Percentiles rank a stretch among this genome's conserved stretches.
phyloP scores from a whole-genome alignment of 2,113 vertebrate species.

The Hippocampus mohnikei region DNA sequence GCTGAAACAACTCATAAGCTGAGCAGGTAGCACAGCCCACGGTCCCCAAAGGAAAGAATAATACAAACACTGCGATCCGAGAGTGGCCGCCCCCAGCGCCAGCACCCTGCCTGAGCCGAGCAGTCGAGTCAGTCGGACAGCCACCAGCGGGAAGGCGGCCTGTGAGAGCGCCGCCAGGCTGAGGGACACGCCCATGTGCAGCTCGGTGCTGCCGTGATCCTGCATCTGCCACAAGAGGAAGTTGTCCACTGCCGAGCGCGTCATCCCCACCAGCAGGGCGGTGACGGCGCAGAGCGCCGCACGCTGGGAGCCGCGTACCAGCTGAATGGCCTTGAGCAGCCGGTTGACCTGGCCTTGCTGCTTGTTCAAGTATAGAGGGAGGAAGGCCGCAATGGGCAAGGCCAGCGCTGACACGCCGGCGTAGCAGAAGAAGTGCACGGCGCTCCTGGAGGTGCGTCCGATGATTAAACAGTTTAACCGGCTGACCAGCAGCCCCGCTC shows the following conservation, averaged over 20 bases:
- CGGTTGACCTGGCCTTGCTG: conserved; percentile 47
- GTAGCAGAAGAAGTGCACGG: conserved; percentile 78
- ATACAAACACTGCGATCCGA: conserved; percentile 78
- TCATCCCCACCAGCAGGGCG: conserved; percentile 61
- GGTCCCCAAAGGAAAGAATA: conserved; percentile 81
- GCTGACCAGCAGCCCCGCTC: conserved; percentile 69
- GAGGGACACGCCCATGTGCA: conserved; percentile 78
- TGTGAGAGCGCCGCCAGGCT: conserved; percentile 73
- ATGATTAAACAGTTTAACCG: conserved; percentile 67
- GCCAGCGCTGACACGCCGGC: conserved; percentile 50
- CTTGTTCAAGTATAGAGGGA: conserved; percentile 72
- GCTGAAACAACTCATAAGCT: conserved; percentile 75
- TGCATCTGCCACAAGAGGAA: conserved; percentile 90
- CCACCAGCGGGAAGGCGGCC: conserved; percentile 66
- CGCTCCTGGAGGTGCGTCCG: conserved; percentile 25
- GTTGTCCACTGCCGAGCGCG: conserved; percentile 67
- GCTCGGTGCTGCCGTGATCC: conserved; percentile 74
- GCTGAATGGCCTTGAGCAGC: conserved; percentile 70
- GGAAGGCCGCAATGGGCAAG: conserved; percentile 49
- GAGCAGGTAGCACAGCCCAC: conserved; percentile 76
- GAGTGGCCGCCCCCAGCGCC: conserved; percentile 53
- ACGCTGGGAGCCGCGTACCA: conserved; percentile 67
- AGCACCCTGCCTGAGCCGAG: conserved; percentile 62
- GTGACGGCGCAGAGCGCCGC: conserved; percentile 73
- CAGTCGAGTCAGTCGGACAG: conserved; percentile 54